Evolutionary conservation across 2,113 vertebrate genomes (phyloP), one percentile per base, ranked within the genome.

Genomic region (Protomyctophum bolini): DNA sequence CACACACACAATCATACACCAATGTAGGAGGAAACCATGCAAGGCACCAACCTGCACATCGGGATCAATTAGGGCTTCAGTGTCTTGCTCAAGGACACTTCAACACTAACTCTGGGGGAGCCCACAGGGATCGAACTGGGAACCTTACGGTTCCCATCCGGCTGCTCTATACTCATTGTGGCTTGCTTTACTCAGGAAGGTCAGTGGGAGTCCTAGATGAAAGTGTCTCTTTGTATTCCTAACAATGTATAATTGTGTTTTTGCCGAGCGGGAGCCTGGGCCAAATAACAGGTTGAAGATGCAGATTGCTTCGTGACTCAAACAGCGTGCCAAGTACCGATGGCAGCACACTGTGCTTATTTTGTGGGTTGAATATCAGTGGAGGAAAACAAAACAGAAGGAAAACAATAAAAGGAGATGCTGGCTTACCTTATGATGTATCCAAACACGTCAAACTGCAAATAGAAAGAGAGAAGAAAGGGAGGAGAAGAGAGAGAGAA

Each of bases 341-440:
- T 63, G 74, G 73, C 85, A 48, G 73, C 85, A 48, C 66, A 81
- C 81, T 76, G 82, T 49, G 78, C 78, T 41, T 41, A 21, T 41
- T 78, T 83, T 77, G 78, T 76, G 76, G 75, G 66, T 72, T 69
- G 78, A 79, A 73, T 79, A 87, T 83, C 76, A 82, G 76, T 68
- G 47, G 11, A 72, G 58, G 64, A 77, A 83, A 64, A 64, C 57
- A 64, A 21, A 60, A 65, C 66, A 62, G 54, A 66, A 66, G 62
- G 33, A 75, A 80, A 77, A 82, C 49, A 81, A 21, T 9, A 1
- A 83, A 79, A 79, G 70, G 66, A 70, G 69, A 70, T 55, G 70
- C 51, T 0, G 6, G 77, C 86, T 89, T 91, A 91, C 90, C 90
- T 90, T 85, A 69, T 82, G 70, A 88, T 86, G 81, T 72, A 66